Evolutionary conservation across 2,797 vertebrate species (phyloP), one percentile per base, ranked within the genome.

Genomic region (Parauchenoglanis ngamensis): DNA sequence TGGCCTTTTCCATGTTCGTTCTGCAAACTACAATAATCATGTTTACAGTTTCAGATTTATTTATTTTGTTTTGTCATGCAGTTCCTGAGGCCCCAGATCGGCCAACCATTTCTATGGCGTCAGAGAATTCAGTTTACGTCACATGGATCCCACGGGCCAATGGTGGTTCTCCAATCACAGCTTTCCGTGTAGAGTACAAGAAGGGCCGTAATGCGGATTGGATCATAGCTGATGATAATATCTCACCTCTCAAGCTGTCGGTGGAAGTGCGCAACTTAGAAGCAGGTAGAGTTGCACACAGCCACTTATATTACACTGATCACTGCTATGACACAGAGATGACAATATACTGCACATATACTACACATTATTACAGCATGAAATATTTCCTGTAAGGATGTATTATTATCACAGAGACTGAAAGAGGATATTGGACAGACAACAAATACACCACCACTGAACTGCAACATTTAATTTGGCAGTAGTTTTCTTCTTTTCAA

Each of bases 101-200:
- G 0, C 98, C 98, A 10, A 99, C 97, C 0, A 96, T 99, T 91
- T 98, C 98, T 85, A 97, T 95, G 79, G 98, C 97, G 0, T 98
- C 98, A 0, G 98, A 99, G 59, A 99, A 96, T 0, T 99, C 98
- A 0, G 98, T 97, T 57, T 99, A 97, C 0, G 98, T 99, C 91
- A 97, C 97, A 0, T 99, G 98, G 98, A 98, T 99, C 80, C 98
- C 98, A 0, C 95, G 98, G n/a, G 98, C 98, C 2, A 99, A 99
- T 0, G 98, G 98, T 0, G 98, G 98, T 19, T 99, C 97, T 80
- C 98, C 98, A 0, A 97, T 99, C 92, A 98, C 98, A 0, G 97
- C 98, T 3, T 99, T 99, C 92, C 97, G 98, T 0, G 98, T 99
- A 4, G 98, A 99, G 73, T 99, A 97, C 91, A 96, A 96, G 3